A percentile compares a stretch with the other conserved stretches of the same genome.
Conservation (phyloP, 2,888 invertebrate species). For the Pristionchus japonicus region DNA sequence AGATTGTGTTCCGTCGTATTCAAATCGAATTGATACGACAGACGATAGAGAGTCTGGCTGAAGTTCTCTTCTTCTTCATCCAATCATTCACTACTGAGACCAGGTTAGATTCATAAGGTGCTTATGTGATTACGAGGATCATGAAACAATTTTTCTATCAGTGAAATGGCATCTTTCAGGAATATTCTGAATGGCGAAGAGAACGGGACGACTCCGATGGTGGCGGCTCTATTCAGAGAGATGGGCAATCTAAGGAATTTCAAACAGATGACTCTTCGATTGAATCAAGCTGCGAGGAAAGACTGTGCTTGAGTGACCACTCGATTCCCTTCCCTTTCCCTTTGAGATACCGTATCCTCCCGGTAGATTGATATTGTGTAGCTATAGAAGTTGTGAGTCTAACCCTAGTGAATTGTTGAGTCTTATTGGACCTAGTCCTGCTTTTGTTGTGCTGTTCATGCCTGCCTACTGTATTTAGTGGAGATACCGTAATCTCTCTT, state of each 20-base stretch:
- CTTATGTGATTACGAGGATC: not conserved
- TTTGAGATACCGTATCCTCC: not conserved
- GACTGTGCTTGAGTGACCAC: slow-evolving; percentile 36
- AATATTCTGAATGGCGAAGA: not conserved
- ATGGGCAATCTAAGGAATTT: slow-evolving; percentile 59
- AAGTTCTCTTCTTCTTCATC: slow-evolving; percentile 59
- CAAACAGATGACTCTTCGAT: slow-evolving; percentile 59
- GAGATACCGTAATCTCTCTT: not conserved
- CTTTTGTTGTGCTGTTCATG: not conserved
- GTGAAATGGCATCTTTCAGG: not conserved
- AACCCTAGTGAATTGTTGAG: not conserved
- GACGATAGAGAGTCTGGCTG: slow-evolving; percentile 60
- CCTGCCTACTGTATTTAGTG: slow-evolving; percentile 8
- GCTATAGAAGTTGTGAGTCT: slow-evolving; percentile 18
- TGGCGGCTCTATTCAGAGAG: slow-evolving; percentile 60
- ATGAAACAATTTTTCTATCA: too few species aligned
- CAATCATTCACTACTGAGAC: slow-evolving; percentile 59
- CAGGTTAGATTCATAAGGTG: slow-evolving; percentile 47
- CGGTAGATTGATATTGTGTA: slow-evolving; percentile 5
- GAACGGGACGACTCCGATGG: slow-evolving; percentile 53
- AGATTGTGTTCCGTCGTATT: slow-evolving; percentile 53
- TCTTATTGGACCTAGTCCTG: slow-evolving; percentile 13
- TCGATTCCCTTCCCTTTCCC: not conserved
- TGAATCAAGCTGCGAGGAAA: slow-evolving; percentile 54
- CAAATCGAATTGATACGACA: slow-evolving; percentile 58